These are phyloP conservation scores for Amphibalanus amphitrite DNA, from an alignment of 1,140 invertebrate species.

Conservation along the genomic window DNA sequence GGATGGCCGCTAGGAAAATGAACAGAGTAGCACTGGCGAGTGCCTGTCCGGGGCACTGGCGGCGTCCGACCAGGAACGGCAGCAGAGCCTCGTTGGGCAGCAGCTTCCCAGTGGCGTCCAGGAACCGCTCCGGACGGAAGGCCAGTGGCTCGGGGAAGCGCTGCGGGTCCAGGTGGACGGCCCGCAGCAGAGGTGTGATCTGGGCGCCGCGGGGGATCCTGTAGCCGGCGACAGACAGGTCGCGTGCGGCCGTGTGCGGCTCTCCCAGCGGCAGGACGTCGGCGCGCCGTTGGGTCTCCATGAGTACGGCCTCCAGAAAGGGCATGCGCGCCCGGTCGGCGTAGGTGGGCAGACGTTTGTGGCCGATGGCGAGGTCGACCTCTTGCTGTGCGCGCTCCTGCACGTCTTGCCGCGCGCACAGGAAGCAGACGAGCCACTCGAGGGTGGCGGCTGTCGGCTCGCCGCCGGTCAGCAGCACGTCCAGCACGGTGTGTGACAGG, in stretches of 20 bases:
- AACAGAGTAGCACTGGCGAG: neutral
- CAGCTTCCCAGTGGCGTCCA: slow-evolving; percentile 14
- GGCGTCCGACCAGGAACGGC: slow-evolving; percentile 28
- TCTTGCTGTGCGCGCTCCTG: slow-evolving; percentile 22
- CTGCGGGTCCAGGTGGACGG: slow-evolving; percentile 24
- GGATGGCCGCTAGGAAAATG: neutral
- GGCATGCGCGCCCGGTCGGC: slow-evolving; percentile 8
- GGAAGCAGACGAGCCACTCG: slow-evolving; percentile 21
- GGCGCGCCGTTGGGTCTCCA: slow-evolving; percentile 5
- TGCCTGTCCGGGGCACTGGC: slow-evolving; percentile 1
- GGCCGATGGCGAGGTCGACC: slow-evolving; percentile 22
- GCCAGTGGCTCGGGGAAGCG: slow-evolving; percentile 25
- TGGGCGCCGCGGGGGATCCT: slow-evolving; percentile 12
- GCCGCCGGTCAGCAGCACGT: slow-evolving; percentile 24
- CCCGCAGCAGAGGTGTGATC: slow-evolving; percentile 26
- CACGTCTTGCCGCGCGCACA: slow-evolving; percentile 24
- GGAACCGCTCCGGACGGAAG: slow-evolving; percentile 26
- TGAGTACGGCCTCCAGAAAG: slow-evolving; percentile 7
- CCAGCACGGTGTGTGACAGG: slow-evolving; percentile 11
- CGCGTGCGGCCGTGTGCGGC: slow-evolving; percentile 11
- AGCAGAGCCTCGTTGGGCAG: slow-evolving; percentile 10
- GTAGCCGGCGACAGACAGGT: slow-evolving; percentile 15
- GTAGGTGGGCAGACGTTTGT: slow-evolving; percentile 8
- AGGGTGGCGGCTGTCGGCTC: slow-evolving; percentile 23
- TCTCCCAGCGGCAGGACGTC: neutral